A percentile compares a stretch with the other conserved stretches of the same genome.
Conservation (phyloP, 64 coral and sea anemone genomes). For the Stylophora pistillata region DNA sequence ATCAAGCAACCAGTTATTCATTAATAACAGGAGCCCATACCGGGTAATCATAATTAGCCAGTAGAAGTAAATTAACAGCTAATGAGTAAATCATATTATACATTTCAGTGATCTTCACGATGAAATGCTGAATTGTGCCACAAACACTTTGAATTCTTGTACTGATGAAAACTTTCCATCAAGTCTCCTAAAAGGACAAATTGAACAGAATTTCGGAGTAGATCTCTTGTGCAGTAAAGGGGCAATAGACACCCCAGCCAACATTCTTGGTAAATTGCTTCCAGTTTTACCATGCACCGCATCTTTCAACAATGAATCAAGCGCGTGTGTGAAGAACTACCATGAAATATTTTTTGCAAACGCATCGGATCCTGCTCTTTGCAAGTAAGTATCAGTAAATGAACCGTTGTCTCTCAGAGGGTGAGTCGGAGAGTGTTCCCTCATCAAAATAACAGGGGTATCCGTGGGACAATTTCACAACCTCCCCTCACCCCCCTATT, state of each 20-base stretch:
- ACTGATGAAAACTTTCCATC: not conserved
- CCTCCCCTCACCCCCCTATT: no score
- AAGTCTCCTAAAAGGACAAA: not conserved
- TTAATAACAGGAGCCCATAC: no score
- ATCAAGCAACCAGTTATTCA: no score
- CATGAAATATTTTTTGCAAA: not conserved
- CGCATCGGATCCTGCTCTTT: not conserved
- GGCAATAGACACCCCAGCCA: not conserved
- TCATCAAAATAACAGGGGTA: no score
- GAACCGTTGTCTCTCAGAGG: no score
- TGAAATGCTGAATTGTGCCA: not conserved
- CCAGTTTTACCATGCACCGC: not conserved
- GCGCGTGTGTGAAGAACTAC: not conserved
- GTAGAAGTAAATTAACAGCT: no score
- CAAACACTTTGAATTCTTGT: not conserved
- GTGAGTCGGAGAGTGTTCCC: no score
- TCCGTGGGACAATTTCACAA: no score
- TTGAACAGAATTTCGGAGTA: not conserved
- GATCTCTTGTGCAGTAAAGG: not conserved
- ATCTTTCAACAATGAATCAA: not conserved
- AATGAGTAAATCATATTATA: no score
- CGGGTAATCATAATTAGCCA: no score
- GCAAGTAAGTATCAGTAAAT: not conserved
- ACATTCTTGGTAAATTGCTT: not conserved
- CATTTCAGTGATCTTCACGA: no score